Evolutionary conservation across 1,140 invertebrate species (phyloP), one percentile per base, ranked within the genome.

Genomic region (Microplitis demolitor): DNA sequence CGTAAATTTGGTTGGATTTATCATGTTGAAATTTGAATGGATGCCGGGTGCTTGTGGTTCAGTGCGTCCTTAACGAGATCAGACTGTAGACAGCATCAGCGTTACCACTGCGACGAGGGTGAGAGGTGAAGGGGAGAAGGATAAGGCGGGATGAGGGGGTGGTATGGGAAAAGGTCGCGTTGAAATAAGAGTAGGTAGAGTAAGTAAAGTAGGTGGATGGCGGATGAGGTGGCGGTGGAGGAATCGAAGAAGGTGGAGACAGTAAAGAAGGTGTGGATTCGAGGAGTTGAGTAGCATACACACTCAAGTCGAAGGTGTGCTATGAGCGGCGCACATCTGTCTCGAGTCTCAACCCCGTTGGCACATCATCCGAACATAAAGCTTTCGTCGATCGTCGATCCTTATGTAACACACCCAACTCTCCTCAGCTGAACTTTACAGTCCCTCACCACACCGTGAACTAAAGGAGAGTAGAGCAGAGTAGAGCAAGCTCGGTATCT

Each of bases 31-130:
- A 83, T 82, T 83, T 82, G 79, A 85, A 87, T 85, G 83, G 83
- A 80, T 79, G 79, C 77, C 79, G 83, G 83, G 77, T 82, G 79
- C 85, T 86, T 79, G 82, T 82, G 84, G 83, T 85, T 85, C 84
- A 78, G 79, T 85, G 85, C 81, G 79, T 79, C 83, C 80, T 81
- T 85, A 87, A 87, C 85, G 82, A 86, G 85, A 86, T 87, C 84
- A 85, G 80, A 79, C 75, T 75, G 76, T 78, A 78, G 75, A 76
- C 66, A 75, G 13, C 39, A 64, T 50, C 62, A 50, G 39, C 45
- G 45, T 51, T 50, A 11, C 24, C 51, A 45, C 37, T 35, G 45
- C 33, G 45, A 11, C 69, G 45, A 34, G 16, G 11, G 39, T 4
- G n/a, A 61, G 37, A n/a, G 45, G 11, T 9, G 64, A 34, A 45